These are phyloP conservation scores for Pseudachorutes palmiensis DNA, from an alignment of 1,140 invertebrate genomes.

Conservation along the genomic window DNA sequence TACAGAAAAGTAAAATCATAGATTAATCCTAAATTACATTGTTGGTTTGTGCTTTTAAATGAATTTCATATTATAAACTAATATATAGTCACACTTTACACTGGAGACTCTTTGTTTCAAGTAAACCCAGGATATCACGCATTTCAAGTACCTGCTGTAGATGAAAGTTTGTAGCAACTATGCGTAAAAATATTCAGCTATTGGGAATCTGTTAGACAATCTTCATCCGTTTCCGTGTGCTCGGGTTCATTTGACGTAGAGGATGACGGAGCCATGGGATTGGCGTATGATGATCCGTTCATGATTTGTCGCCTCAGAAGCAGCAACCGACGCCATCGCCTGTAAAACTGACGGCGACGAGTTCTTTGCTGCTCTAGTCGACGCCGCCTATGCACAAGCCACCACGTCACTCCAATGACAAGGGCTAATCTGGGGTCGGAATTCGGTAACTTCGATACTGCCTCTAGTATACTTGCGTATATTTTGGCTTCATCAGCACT, in stretches of 20 bases:
- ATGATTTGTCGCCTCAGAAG: slow-evolving; percentile 14
- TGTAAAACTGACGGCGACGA: slow-evolving; percentile 31
- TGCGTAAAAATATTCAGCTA: neutral
- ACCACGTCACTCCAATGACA: slow-evolving; percentile 30
- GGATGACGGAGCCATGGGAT: neutral
- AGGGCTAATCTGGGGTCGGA: slow-evolving; percentile 33
- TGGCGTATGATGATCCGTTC: neutral
- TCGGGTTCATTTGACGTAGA: slow-evolving; percentile 1
- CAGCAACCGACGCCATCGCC: slow-evolving; percentile 27
- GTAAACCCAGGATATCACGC: neutral
- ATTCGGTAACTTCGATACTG: slow-evolving; percentile 26
- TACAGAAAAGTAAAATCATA: no score
- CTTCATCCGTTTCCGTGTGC: slow-evolving; percentile 4
- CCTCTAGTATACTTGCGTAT: slow-evolving; percentile 28
- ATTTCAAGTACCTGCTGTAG: neutral
- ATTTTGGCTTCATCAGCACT: slow-evolving; percentile 27
- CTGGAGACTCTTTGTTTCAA: no score
- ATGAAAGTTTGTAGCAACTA: neutral
- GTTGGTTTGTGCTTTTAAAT: no score
- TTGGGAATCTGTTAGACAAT: slow-evolving; percentile 1
- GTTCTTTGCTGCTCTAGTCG: slow-evolving; percentile 26
- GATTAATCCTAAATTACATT: no score
- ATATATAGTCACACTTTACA: no score
- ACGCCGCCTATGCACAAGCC: slow-evolving; percentile 29
- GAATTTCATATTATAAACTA: no score